Percentiles rank a stretch among this genome's conserved stretches.
Evolutionary conservation across 1,140 invertebrate genomes (phyloP).

Genomic region (Zaprionus camerounensis): DNA sequence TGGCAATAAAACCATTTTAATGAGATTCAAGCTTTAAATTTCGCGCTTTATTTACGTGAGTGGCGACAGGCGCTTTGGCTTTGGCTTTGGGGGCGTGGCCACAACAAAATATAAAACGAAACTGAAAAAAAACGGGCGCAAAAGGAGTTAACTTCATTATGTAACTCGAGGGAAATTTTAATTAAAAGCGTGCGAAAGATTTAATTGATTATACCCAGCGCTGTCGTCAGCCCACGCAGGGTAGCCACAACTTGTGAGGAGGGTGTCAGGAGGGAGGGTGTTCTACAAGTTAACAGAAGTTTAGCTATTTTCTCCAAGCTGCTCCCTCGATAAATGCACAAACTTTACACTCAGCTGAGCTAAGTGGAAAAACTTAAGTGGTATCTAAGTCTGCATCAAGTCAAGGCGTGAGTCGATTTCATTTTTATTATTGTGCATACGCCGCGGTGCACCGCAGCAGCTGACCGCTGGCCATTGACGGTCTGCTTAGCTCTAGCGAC

Average conservation of each 20-base stretch:
- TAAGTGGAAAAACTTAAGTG: neutral
- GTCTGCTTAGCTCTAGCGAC: slow-evolving; percentile 39
- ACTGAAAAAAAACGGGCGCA: slow-evolving; percentile 5
- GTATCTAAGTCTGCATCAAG: slow-evolving; percentile 11
- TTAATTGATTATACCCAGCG: slow-evolving; percentile 71
- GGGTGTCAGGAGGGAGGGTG: neutral
- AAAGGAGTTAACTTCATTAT: slow-evolving; percentile 72
- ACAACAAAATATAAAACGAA: slow-evolving; percentile 28
- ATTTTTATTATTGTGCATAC: slow-evolving; percentile 49
- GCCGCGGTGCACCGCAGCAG: slow-evolving; percentile 23
- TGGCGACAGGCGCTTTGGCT: slow-evolving; percentile 27
- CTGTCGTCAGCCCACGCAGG: neutral
- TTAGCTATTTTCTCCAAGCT: neutral
- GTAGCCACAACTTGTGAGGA: neutral
- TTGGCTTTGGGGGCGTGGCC: slow-evolving; percentile 11
- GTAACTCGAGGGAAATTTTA: slow-evolving; percentile 67
- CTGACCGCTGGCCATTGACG: slow-evolving; percentile 43
- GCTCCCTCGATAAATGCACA: too few relatives aligned
- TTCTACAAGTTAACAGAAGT: neutral
- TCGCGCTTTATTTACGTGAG: slow-evolving; percentile 77
- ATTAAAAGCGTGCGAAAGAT: slow-evolving; percentile 73
- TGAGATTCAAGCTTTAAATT: slow-evolving; percentile 81
- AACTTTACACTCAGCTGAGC: neutral
- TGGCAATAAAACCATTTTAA: slow-evolving; percentile 81
- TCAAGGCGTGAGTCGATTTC: neutral